These are phyloP conservation scores for Tylochromis polylepis DNA, from an alignment of 2,113 vertebrate genomes.

Conservation along the genomic window DNA sequence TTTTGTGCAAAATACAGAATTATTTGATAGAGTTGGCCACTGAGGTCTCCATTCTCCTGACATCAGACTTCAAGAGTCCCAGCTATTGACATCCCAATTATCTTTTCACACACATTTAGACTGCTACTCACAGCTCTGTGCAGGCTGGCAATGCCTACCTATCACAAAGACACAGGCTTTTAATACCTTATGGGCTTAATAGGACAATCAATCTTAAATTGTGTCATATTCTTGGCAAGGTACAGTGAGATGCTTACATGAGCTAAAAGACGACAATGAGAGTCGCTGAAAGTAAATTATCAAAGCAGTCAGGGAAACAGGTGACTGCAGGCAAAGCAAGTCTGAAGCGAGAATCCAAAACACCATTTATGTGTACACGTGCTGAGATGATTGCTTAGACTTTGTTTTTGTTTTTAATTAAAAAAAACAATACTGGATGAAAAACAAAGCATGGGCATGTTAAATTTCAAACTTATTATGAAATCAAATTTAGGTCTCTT, in stretches of 20 bases:
- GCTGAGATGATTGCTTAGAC: background rate
- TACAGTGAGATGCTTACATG: slow-evolving; percentile 2
- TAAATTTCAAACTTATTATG: background rate
- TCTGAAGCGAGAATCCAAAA: background rate
- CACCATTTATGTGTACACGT: background rate
- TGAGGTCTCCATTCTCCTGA: background rate
- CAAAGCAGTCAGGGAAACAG: background rate
- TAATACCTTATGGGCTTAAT: slow-evolving; percentile 7
- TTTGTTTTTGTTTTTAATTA: background rate
- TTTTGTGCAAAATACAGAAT: background rate
- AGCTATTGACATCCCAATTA: slow-evolving; percentile 34
- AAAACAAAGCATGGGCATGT: background rate
- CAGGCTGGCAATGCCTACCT: background rate
- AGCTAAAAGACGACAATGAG: background rate
- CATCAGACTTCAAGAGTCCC: background rate
- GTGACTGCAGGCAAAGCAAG: background rate
- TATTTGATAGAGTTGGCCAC: background rate
- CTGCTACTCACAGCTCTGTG: slow-evolving; percentile 12
- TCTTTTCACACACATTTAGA: background rate
- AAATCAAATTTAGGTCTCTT: background rate
- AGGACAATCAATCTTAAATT: slow-evolving; percentile 23
- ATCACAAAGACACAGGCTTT: background rate
- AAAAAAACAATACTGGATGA: background rate
- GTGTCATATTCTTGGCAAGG: slow-evolving; percentile 1
- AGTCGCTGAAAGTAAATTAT: background rate